Evolutionary conservation across 2,797 vertebrate species (phyloP).

Genomic region (Labeo calbasu): DNA sequence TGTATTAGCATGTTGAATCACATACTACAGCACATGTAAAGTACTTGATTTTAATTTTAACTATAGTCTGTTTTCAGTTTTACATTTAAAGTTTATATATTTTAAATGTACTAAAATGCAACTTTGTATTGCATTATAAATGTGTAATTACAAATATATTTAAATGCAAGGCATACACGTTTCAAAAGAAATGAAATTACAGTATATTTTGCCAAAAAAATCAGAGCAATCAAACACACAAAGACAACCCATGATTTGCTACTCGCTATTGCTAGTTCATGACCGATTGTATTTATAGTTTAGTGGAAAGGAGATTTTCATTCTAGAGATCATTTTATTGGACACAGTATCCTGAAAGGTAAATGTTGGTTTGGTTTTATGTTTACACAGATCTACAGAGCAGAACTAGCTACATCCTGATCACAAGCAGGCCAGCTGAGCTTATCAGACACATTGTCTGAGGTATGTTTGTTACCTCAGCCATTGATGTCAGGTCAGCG

Average conservation of each 20-base stretch:
- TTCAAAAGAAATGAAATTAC: too few relatives aligned
- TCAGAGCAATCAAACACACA: not conserved
- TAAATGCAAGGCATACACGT: not conserved
- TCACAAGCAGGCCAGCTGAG: not conserved
- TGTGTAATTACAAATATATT: not conserved
- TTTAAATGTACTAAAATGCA: not conserved
- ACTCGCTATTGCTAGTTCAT: not conserved
- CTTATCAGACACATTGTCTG: constrained; percentile 22
- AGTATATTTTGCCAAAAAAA: not conserved
- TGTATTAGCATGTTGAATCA: too few relatives aligned
- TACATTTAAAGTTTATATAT: not conserved
- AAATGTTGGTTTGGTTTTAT: not conserved
- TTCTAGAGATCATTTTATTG: not conserved
- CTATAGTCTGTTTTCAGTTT: too few relatives aligned
- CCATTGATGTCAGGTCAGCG: constrained; percentile 24
- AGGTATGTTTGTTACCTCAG: constrained; percentile 9
- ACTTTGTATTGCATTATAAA: not conserved
- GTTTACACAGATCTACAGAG: not conserved
- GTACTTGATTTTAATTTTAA: too few relatives aligned
- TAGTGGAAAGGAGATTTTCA: not conserved
- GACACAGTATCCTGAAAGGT: not conserved
- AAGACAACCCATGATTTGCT: not conserved
- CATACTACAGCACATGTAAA: too few relatives aligned
- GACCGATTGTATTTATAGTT: not conserved
- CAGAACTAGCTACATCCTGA: not conserved